These are phyloP conservation scores for Acropternis orthonyx DNA, from an alignment of 2,797 vertebrate species.

Conservation along the genomic window DNA sequence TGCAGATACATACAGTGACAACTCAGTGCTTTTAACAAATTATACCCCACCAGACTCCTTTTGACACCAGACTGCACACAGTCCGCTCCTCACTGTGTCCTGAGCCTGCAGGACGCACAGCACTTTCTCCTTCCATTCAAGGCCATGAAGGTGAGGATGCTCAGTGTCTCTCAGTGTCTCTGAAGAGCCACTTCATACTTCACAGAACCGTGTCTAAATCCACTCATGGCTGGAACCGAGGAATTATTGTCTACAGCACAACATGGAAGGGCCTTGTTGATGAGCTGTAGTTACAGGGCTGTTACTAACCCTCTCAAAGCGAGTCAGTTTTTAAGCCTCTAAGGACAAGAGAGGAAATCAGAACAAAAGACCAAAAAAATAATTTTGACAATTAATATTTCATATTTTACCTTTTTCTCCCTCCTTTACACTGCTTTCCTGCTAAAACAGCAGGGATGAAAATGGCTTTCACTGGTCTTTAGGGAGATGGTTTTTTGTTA, in stretches of 20 bases:
- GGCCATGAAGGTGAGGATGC: background rate
- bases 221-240: background rate
- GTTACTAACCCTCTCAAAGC: background rate
- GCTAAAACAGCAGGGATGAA: slow-evolving; percentile 44
- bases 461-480: slow-evolving; percentile 34
- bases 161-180: background rate
- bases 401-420: slow-evolving; percentile 18
- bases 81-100: background rate
- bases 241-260: background rate
- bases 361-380: background rate
- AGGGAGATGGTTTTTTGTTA: slow-evolving; percentile 42
- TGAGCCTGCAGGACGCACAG: background rate
- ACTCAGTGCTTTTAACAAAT: background rate
- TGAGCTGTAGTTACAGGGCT: background rate
- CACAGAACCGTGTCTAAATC: background rate
- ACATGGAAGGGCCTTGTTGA: background rate
- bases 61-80: background rate
- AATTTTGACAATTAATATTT: slow-evolving; percentile 46
- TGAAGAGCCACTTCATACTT: background rate
- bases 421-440: background rate
- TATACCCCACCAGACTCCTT: background rate
- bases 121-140: background rate
- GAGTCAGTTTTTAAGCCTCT: background rate
- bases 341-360: background rate
- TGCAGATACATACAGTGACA: background rate